Evolutionary conservation across 2,888 invertebrate genomes (phyloP), one percentile per base, ranked within the genome.

Genomic region (Taenaris catops): DNA sequence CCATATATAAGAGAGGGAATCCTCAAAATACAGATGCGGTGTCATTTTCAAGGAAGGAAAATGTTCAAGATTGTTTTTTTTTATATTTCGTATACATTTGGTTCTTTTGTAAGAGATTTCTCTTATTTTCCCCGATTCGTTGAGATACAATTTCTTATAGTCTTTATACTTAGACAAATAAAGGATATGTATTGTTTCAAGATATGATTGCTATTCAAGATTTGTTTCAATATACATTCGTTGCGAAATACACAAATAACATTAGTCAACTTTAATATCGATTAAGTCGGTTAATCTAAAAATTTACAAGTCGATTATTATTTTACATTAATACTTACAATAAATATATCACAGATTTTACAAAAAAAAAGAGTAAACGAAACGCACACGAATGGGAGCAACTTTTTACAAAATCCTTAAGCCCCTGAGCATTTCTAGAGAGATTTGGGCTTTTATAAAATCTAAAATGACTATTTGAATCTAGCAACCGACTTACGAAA

Each of bases 311-410:
- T 54, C 44, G 44, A 55, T 60, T 65, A 73, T 46, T 54, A 67
- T 74, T 79, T 64, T 81, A 80, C 78, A 83, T 63, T 43, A 48
- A 55, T 68, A 70, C 81, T 86, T 84, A 84, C 68, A 76, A 79
- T 84, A 86, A 81, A 84, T 86, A 84, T 86, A 86, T 86, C 86
- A 86, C 86, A 86, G 86, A 84, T 79, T 76, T 72, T 81, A 86
- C 80, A 83, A 76, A 72, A 80, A 68, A 73, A 63, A 38, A 58
- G 69, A 60, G 7, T 5, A 19, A 18, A 41, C 46, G n/a, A n/a
- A n/a, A 67, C 63, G 62, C 55, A 60, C 53, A 64, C 50, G 44
- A 53, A 47, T 40, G 29, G 12, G 19, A 34, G 14, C 25, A 25
- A 25, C 12, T 56, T 49, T 51, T 48, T 52, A 58, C 51, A 55